These are phyloP conservation scores for Drosophila mauritiana DNA, from an alignment of 1,140 invertebrate species.

Conservation along the genomic window DNA sequence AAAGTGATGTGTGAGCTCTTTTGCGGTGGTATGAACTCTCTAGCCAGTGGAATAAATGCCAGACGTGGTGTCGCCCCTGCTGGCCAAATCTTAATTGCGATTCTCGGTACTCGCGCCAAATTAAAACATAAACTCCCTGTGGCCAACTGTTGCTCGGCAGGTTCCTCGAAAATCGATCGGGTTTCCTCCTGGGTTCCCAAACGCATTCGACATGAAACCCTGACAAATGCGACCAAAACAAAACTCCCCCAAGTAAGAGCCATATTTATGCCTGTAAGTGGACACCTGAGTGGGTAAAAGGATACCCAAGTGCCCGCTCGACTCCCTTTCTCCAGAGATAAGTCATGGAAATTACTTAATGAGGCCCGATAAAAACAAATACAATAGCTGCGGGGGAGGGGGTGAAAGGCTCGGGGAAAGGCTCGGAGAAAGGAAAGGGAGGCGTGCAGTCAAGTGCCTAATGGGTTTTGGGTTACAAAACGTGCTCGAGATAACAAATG, in stretches of 20 bases:
- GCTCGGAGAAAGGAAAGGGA: conserved; percentile 34
- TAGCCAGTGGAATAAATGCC: conserved; percentile 1
- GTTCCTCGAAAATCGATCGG: conserved; percentile 58
- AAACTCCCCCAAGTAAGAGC: conserved; percentile 58
- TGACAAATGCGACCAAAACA: conserved; percentile 75
- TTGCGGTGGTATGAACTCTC: conserved; percentile 1
- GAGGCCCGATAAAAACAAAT: conserved; percentile 70
- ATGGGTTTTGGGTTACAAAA: conserved; percentile 81
- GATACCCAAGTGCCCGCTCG: conserved; percentile 55
- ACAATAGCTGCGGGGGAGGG: conserved; percentile 7
- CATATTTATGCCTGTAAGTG: conserved; percentile 64
- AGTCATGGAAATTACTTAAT: conserved; percentile 78
- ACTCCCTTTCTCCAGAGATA: conserved; percentile 53
- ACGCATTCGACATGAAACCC: conserved; percentile 36
- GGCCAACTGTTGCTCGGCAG: conserved; percentile 53
- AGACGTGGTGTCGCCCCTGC: conserved; percentile 58
- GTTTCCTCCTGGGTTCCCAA: conserved; percentile 51
- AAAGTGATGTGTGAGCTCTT: neutral
- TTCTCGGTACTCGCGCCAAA: conserved; percentile 56
- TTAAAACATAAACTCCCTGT: conserved; percentile 48
- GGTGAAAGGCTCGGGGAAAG: conserved; percentile 15
- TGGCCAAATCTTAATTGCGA: conserved; percentile 23
- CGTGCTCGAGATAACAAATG: conserved; percentile 73
- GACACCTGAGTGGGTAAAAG: conserved; percentile 59
- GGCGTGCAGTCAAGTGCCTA: conserved; percentile 66